Percentiles rank a stretch among this genome's conserved stretches.
These are phyloP conservation scores for Murina feae DNA, from an alignment of 2,113 vertebrate genomes.

Conservation along the genomic window DNA sequence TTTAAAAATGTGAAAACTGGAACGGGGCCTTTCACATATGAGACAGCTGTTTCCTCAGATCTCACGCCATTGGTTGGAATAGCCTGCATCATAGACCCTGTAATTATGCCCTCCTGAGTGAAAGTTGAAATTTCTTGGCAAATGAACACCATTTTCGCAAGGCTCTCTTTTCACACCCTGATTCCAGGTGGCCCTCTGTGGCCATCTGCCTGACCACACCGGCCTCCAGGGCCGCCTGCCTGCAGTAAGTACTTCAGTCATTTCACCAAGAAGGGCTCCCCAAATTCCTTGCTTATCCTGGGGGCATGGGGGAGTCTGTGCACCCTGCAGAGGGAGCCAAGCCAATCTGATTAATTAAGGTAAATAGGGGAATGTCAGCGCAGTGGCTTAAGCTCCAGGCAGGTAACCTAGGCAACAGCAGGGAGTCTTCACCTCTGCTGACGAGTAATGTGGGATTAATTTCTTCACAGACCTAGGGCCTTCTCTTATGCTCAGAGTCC, in stretches of 20 bases:
- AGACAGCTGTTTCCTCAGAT: background rate
- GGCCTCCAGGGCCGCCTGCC: background rate
- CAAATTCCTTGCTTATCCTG: background rate
- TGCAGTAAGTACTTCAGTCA: background rate
- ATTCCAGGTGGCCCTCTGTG: background rate
- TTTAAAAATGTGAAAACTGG: background rate
- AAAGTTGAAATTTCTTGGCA: background rate
- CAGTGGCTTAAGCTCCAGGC: background rate
- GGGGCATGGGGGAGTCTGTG: background rate
- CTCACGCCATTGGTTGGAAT: background rate
- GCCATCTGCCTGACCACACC: background rate
- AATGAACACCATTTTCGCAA: background rate
- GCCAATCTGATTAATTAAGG: background rate
- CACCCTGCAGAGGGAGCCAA: background rate
- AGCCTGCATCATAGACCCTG: background rate
- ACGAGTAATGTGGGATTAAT: conserved; percentile 41
- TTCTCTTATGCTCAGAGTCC: conserved; percentile 9
- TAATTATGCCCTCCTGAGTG: conserved; percentile 25
- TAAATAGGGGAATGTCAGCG: background rate
- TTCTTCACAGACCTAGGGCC: conserved; percentile 18
- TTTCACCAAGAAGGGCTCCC: background rate
- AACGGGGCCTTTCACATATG: background rate
- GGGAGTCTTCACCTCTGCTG: background rate
- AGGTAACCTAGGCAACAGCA: conserved; percentile 63
- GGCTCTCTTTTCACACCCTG: background rate